Conservation (phyloP, 2,888 invertebrate genomes). For the Hedya salicella region DNA sequence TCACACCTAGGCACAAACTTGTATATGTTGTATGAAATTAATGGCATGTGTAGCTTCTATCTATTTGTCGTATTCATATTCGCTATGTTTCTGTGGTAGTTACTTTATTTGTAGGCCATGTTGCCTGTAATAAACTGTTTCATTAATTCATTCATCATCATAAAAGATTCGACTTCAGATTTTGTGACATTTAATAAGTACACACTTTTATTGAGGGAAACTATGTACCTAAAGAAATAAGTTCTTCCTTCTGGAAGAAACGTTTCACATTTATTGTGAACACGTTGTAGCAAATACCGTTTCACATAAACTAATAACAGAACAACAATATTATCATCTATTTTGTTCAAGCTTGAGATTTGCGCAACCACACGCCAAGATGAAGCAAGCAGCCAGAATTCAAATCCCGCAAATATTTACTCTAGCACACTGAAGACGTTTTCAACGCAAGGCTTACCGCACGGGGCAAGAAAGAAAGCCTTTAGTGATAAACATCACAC, state of each 20-base stretch:
- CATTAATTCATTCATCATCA: too few species aligned
- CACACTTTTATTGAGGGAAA: too few species aligned
- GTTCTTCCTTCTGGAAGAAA: neutral
- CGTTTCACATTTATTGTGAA: slow-evolving; percentile 14
- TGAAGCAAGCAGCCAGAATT: neutral
- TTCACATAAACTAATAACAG: slow-evolving; percentile 26
- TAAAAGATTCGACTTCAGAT: too few species aligned
- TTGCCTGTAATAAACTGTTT: too few species aligned
- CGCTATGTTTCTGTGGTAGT: too few species aligned
- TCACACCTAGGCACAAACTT: too few species aligned
- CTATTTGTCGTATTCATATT: too few species aligned
- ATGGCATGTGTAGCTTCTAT: too few species aligned
- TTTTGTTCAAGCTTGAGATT: slow-evolving; percentile 26
- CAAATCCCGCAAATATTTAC: slow-evolving; percentile 10
- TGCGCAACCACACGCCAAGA: slow-evolving; percentile 2
- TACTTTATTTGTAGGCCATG: too few species aligned
- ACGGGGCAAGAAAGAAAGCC: slow-evolving; percentile 29
- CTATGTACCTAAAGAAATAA: too few species aligned
- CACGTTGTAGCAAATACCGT: slow-evolving; percentile 12
- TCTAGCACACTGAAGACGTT: slow-evolving; percentile 4
- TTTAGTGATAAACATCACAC: slow-evolving; percentile 40
- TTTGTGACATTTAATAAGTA: too few species aligned
- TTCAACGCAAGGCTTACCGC: slow-evolving; percentile 3
- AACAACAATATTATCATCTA: slow-evolving; percentile 3
- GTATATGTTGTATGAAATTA: too few species aligned